Evolutionary conservation across 2,113 vertebrate species (phyloP).

Genomic region (Triplophysa tibetana): DNA sequence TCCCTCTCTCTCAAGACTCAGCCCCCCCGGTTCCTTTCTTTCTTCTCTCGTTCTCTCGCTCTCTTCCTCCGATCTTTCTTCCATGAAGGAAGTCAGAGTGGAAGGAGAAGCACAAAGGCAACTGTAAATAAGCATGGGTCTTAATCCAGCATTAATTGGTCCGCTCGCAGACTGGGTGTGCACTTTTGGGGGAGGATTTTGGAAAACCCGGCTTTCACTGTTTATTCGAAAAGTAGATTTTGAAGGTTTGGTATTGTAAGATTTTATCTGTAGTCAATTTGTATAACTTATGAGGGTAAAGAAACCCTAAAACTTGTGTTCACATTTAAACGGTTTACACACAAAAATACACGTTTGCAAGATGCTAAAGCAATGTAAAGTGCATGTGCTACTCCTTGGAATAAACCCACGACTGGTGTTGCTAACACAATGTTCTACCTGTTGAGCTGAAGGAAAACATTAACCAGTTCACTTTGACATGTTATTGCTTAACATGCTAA

Average conservation of each 20-base stretch:
- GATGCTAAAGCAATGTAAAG: too few species aligned
- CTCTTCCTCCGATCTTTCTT: slow-evolving; percentile 40
- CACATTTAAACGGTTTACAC: background rate
- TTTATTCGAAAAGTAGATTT: slow-evolving; percentile 65
- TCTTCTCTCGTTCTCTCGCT: slow-evolving; percentile 45
- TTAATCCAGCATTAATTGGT: slow-evolving; percentile 99
- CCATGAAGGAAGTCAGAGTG: slow-evolving; percentile 88
- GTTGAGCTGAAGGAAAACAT: too few species aligned
- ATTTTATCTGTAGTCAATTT: background rate
- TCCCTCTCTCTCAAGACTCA: slow-evolving; percentile 88
- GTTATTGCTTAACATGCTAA: background rate
- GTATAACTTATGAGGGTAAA: too few species aligned
- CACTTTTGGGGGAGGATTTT: slow-evolving; percentile 76
- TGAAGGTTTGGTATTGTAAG: slow-evolving; percentile 17
- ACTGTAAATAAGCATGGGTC: slow-evolving; percentile 99
- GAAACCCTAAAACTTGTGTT: too few species aligned
- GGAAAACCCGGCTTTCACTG: slow-evolving; percentile 60
- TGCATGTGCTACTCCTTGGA: too few species aligned
- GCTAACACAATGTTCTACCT: too few species aligned
- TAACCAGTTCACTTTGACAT: background rate
- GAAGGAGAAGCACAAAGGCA: slow-evolving; percentile 98
- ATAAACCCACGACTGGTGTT: background rate
- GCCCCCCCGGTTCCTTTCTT: slow-evolving; percentile 71
- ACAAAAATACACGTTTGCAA: too few species aligned
- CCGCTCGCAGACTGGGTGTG: slow-evolving; percentile 89